These are phyloP conservation scores for Synodontis membranacea DNA, from an alignment of 2,113 vertebrate genomes.

Conservation along the genomic window DNA sequence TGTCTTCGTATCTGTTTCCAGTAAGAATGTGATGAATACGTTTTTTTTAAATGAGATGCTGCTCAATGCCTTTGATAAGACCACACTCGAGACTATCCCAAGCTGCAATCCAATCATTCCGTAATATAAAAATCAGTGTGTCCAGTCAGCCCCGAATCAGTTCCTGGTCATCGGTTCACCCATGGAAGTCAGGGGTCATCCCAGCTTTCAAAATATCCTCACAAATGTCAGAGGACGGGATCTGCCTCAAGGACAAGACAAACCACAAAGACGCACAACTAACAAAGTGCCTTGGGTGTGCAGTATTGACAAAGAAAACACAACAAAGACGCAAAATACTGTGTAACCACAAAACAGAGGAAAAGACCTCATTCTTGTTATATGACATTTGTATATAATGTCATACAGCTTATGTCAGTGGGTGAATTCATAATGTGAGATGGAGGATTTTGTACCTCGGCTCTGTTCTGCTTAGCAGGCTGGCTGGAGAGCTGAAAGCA, in stretches of 20 bases:
- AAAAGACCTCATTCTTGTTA: not conserved
- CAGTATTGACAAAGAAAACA: not conserved
- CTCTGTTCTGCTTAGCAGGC: not conserved
- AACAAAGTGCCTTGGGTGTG: not conserved
- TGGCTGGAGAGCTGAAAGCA: slow-evolving; percentile 9
- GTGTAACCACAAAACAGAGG: not conserved
- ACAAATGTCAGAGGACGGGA: not conserved
- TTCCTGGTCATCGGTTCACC: slow-evolving; percentile 21
- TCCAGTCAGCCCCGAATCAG: not conserved
- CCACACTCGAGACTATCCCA: not conserved
- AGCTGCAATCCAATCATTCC: slow-evolving; percentile 15
- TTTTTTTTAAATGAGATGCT: slow-evolving; percentile 20
- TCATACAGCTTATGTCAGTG: not conserved
- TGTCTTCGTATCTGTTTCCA: slow-evolving; percentile 22
- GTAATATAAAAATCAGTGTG: slow-evolving; percentile 32
- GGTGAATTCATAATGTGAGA: not conserved
- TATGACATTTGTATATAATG: not conserved
- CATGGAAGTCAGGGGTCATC: not conserved
- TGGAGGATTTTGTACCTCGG: not conserved
- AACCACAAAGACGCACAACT: not conserved
- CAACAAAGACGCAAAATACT: not conserved
- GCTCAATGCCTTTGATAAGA: slow-evolving; percentile 16
- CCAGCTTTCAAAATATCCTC: slow-evolving; percentile 10
- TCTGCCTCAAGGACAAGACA: slow-evolving; percentile 9
- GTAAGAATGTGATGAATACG: not conserved